Base-by-base conservation (phyloP, 2,797 vertebrate genomes). In the Gymnodraco acuticeps region DNA sequence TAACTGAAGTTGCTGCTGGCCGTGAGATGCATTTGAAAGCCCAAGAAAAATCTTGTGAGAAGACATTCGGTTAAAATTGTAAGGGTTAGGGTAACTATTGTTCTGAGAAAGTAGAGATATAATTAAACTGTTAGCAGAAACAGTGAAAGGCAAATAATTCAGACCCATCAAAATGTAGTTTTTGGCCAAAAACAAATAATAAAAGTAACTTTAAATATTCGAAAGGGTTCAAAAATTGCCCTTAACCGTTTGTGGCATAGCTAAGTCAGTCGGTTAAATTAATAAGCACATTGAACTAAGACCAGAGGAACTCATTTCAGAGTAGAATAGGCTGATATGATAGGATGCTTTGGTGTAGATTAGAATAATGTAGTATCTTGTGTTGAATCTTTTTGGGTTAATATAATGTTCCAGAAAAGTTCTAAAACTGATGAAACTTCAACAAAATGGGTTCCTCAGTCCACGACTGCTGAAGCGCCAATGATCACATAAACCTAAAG, bases 391-490 rank as follows among this genome's bases (percentile, higher is more conserved):
- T 51, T 41, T 16, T 55, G n/a, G 4, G 13, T 15, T 42, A 54
- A 56, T 55, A 7, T 6, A 52, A 52, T 54, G 13, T 62, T 81
- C 17, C 9, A 13, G 15, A 1, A 14, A 51, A 42, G 20, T 55
- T 85, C 6, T 50, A n/a, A 15, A 61, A 43, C 9, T 60, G 47
- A 8, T 58, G 0, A 70, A 63, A 46, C 27, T 58, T 65, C 5
- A 67, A 84, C 56, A 80, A 92, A 93, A 94, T 91, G 87, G 75
- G 88, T 92, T 92, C 90, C 90, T 93, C 91, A 0, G 73, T 74
- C 66, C 53, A 82, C 59, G 70, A 74, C 77, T 82, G 90, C 70
- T 48, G 47, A 59, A 56, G 81, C 41, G 27, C 61, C 64, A 62
- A 77, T 48, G 76, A 76, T 61, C 45, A 88, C 86, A 78, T 62